Evolutionary conservation across 2,888 invertebrate genomes (phyloP).

Genomic region (Helicoverpa assulta): DNA sequence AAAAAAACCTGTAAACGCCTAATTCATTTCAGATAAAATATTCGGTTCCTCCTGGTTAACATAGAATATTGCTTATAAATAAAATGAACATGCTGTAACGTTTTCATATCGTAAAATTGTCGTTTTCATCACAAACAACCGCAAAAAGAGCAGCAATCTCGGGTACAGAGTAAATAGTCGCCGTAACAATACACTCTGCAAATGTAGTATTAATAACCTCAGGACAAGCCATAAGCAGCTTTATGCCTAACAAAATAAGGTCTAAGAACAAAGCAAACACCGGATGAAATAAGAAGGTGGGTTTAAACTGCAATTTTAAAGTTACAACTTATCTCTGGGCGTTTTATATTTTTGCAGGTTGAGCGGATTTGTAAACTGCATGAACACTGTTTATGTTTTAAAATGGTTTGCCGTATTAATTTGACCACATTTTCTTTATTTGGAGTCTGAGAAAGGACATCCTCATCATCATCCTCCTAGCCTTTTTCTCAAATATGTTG

Average conservation of each 20-base stretch:
- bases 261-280: constrained; percentile 19
- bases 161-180: constrained; percentile 64
- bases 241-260: constrained; percentile 28
- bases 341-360: constrained; percentile 26
- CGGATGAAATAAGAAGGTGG: constrained; percentile 41
- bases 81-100: not conserved
- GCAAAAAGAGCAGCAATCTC: constrained; percentile 61
- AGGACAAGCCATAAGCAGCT: constrained; percentile 35
- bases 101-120: constrained; percentile 38
- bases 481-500: no score
- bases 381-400: not conserved
- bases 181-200: constrained; percentile 67
- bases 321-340: constrained; percentile 44
- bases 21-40: no score
- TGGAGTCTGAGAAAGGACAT: no score
- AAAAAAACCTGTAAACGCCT: no score
- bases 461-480: no score
- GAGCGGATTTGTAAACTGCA: constrained; percentile 19
- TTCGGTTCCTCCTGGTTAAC: no score
- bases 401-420: not conserved
- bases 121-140: constrained; percentile 34
- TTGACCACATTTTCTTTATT: no score
- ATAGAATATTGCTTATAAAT: not conserved
- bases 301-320: constrained; percentile 52
- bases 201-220: constrained; percentile 58